Evolutionary conservation across 2,113 vertebrate species (phyloP).

Genomic region (Gymnarchus niloticus): DNA sequence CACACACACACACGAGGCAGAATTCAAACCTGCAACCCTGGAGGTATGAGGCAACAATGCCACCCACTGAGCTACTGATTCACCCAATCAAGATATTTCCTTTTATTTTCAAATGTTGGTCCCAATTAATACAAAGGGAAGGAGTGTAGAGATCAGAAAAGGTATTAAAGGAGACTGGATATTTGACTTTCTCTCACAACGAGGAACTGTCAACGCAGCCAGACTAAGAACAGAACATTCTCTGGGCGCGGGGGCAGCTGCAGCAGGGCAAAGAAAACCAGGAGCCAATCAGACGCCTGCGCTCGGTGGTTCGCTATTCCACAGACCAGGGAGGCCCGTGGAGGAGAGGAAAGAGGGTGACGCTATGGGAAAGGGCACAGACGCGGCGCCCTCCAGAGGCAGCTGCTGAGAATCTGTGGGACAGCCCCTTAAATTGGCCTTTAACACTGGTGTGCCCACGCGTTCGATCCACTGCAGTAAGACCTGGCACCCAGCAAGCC

Average conservation of each 20-base stretch:
- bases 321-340: not conserved
- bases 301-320: too few species aligned
- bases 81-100: not conserved
- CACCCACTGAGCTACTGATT: not conserved
- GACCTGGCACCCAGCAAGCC: not conserved
- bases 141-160: not conserved
- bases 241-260: not conserved
- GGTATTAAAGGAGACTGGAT: not conserved
- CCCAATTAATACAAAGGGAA: not conserved
- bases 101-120: not conserved
- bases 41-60: not conserved
- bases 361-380: not conserved
- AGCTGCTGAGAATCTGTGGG: not conserved
- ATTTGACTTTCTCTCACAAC: not conserved
- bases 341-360: not conserved
- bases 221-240: not conserved
- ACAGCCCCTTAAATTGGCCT: not conserved
- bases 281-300: not conserved
- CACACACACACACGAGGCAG: too few species aligned
- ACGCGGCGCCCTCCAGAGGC: not conserved
- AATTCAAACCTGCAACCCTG: too few species aligned
- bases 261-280: too few species aligned
- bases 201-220: not conserved
- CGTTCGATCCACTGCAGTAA: too few species aligned
- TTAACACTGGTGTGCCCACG: not conserved